Conservation (phyloP, 1,140 invertebrate species). For the Luehdorfia chinensis region DNA sequence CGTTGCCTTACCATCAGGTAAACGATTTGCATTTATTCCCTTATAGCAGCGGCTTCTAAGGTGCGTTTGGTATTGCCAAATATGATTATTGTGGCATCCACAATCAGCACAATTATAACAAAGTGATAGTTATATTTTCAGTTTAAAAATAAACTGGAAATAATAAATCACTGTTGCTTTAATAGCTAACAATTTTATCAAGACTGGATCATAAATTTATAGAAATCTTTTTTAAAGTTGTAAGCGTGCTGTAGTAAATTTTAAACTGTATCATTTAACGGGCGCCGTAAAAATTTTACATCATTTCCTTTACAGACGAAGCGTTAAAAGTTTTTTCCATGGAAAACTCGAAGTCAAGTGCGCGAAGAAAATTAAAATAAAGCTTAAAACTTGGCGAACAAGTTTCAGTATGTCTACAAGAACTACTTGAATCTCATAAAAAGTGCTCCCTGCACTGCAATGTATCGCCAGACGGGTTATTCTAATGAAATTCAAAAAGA, state of each 20-base stretch:
- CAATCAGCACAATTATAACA: too few relatives aligned
- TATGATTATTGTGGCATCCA: too few relatives aligned
- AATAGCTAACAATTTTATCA: too few relatives aligned
- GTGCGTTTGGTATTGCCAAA: too few relatives aligned
- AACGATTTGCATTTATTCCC: too few relatives aligned
- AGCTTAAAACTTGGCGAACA: slow-evolving; percentile 59
- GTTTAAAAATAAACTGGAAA: too few relatives aligned
- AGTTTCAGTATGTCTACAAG: slow-evolving; percentile 55
- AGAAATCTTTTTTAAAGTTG: slow-evolving; percentile 2
- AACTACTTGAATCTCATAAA: slow-evolving; percentile 39
- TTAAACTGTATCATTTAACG: slow-evolving; percentile 24
- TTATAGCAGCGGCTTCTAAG: too few relatives aligned
- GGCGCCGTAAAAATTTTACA: slow-evolving; percentile 28
- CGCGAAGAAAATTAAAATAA: slow-evolving; percentile 69
- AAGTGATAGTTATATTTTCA: too few relatives aligned
- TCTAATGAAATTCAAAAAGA: slow-evolving; percentile 20
- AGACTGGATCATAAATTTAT: too few relatives aligned
- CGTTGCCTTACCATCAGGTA: too few relatives aligned
- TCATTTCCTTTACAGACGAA: slow-evolving; percentile 39
- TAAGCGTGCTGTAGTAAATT: slow-evolving; percentile 6
- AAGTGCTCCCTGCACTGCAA: slow-evolving; percentile 23
- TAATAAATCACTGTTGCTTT: too few relatives aligned
- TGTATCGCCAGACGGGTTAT: slow-evolving; percentile 20
- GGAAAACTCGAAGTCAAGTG: slow-evolving; percentile 30
- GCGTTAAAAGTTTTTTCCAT: slow-evolving; percentile 32